These are phyloP conservation scores for Coboldia fuscipes DNA, from an alignment of 1,140 invertebrate genomes.

Conservation along the genomic window DNA sequence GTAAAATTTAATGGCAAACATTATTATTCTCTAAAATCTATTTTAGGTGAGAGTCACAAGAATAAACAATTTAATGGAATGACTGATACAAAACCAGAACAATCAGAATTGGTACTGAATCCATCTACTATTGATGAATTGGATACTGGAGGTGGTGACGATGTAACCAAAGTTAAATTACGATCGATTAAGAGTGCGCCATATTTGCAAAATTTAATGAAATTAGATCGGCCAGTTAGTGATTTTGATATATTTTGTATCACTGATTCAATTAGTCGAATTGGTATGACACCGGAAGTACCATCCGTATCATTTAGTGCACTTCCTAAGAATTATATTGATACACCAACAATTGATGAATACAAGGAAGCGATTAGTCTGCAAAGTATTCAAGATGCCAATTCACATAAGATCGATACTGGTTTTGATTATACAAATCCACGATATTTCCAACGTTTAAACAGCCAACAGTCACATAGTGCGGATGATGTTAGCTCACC, in stretches of 20 bases:
- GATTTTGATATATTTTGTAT: slow-evolving; percentile 20
- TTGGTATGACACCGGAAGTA: slow-evolving; percentile 21
- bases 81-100: too few species aligned
- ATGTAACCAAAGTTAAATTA: slow-evolving; percentile 3
- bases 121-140: not conserved
- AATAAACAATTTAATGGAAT: too few species aligned
- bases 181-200: slow-evolving; percentile 17
- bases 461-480: slow-evolving; percentile 15
- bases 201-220: slow-evolving; percentile 12
- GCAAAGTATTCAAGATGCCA: slow-evolving; percentile 19
- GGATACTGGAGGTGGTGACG: not conserved
- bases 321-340: slow-evolving; percentile 20
- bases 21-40: too few species aligned
- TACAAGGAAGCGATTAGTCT: slow-evolving; percentile 18
- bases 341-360: slow-evolving; percentile 20
- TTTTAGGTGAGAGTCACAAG: too few species aligned
- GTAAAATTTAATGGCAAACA: too few species aligned
- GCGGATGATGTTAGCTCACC: slow-evolving; percentile 10
- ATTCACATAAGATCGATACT: slow-evolving; percentile 11
- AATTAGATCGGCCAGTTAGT: slow-evolving; percentile 11
- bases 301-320: slow-evolving; percentile 18
- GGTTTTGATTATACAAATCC: slow-evolving; percentile 18
- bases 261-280: slow-evolving; percentile 9
- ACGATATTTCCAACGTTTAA: slow-evolving; percentile 15
- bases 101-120: too few species aligned